Percentiles rank a stretch among this genome's conserved stretches.
Evolutionary conservation across 53 echinoderm and acorn worm genomes (phyloP).

Genomic region (Henricia sp.): DNA sequence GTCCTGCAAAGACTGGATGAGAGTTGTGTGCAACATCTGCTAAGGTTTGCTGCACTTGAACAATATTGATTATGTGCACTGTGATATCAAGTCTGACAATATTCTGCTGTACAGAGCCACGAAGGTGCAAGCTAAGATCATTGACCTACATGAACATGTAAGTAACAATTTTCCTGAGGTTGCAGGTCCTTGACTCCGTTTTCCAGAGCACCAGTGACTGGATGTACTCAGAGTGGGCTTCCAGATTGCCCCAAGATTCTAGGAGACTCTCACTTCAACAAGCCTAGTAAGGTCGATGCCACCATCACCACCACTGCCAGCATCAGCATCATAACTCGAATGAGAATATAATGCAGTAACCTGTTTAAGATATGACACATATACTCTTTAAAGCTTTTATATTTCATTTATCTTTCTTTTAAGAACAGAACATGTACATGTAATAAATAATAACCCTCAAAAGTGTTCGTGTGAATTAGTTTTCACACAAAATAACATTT

Average conservation of each 20-base stretch:
- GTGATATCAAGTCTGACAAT: slow-evolving; percentile 7
- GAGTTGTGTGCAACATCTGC: neutral
- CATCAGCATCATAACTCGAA: too few species aligned
- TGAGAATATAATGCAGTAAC: too few species aligned
- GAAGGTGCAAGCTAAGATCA: neutral
- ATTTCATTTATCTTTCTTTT: too few species aligned
- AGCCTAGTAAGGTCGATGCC: neutral
- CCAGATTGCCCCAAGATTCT: neutral
- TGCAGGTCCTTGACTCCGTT: slow-evolving; percentile 9
- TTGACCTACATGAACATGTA: neutral
- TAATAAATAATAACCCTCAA: too few species aligned
- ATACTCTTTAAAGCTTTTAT: too few species aligned
- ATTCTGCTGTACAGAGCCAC: neutral
- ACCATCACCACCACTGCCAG: too few species aligned
- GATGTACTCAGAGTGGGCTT: neutral
- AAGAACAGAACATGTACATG: too few species aligned
- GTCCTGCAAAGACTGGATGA: neutral
- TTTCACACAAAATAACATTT: too few species aligned
- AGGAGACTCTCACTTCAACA: neutral
- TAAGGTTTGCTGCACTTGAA: slow-evolving; percentile 10
- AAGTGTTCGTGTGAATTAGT: too few species aligned
- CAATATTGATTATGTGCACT: slow-evolving; percentile 1
- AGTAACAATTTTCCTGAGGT: slow-evolving; percentile 7
- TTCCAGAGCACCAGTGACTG: neutral
- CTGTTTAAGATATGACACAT: too few species aligned